Conservation (phyloP, 30 jellyfish, hydroid and myxozoan species). For the Mastigias papua region DNA sequence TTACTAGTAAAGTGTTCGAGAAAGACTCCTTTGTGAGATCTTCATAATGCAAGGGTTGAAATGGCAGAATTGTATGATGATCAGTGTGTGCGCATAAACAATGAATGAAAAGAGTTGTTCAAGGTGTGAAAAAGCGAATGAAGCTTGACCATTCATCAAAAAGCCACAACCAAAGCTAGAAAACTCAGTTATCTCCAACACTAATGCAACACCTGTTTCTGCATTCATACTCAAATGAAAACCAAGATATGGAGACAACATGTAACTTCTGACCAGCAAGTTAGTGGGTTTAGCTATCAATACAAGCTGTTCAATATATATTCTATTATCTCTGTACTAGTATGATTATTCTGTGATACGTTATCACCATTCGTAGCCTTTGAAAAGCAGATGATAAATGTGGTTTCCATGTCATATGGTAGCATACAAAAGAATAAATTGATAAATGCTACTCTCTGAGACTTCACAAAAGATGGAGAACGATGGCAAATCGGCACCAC, state of each 20-base stretch:
- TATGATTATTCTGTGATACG: neutral
- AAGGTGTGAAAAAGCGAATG: neutral
- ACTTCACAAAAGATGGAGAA: too few species aligned
- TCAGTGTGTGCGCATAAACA: neutral
- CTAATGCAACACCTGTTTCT: conserved; percentile 6
- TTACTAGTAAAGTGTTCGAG: too few species aligned
- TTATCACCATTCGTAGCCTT: neutral
- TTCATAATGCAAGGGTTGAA: neutral
- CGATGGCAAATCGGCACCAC: too few species aligned
- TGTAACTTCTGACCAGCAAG: neutral
- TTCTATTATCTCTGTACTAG: neutral
- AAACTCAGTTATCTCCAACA: neutral
- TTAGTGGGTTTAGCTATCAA: neutral
- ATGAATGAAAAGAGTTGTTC: neutral
- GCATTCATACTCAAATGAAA: neutral
- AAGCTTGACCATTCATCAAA: neutral
- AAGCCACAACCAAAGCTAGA: neutral
- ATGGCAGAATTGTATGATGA: neutral
- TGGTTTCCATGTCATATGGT: neutral
- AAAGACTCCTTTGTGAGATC: too few species aligned
- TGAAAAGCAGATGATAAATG: too few species aligned
- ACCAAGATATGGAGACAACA: neutral
- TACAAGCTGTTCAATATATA: conserved; percentile 1
- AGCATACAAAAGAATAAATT: neutral
- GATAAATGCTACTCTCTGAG: neutral